phyloP scores from a whole-genome alignment of 2,113 vertebrate genomes.

The Micronisus gabar region DNA sequence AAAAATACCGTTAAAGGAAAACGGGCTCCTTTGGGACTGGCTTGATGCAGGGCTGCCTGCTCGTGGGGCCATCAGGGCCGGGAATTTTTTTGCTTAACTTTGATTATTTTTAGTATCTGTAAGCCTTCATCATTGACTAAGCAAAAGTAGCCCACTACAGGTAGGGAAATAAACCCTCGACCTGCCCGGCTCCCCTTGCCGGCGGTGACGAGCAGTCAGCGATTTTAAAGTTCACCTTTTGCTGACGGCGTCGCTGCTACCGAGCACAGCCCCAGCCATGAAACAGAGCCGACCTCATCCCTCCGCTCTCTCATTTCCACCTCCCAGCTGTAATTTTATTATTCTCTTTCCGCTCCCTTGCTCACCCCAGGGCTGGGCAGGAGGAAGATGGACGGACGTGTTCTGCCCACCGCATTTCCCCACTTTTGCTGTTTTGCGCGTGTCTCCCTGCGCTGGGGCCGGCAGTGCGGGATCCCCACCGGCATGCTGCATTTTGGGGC shows the following conservation, averaged over 20 bases:
- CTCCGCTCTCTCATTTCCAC: rapidly evolving
- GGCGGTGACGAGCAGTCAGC: background rate
- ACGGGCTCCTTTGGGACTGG: background rate
- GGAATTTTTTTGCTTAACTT: background rate
- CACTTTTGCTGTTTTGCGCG: rapidly evolving
- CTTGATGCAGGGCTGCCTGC: background rate
- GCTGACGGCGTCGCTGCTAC: rapidly evolving
- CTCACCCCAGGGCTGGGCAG: background rate
- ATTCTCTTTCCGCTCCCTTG: background rate
- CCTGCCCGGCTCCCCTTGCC: background rate
- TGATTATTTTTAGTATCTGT: background rate
- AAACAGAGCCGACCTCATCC: background rate
- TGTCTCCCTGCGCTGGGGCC: background rate
- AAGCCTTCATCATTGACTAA: background rate
- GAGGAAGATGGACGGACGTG: background rate
- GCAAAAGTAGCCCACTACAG: background rate
- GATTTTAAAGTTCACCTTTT: background rate
- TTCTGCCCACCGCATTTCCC: background rate
- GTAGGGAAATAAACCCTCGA: background rate
- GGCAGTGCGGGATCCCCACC: rapidly evolving
- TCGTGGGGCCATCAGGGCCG: rapidly evolving
- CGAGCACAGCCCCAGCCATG: rapidly evolving
- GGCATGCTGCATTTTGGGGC: background rate
- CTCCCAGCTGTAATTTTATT: background rate
- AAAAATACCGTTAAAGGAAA: background rate